Conservation (phyloP, 1,140 invertebrate genomes). For the Teleogryllus occipitalis region DNA sequence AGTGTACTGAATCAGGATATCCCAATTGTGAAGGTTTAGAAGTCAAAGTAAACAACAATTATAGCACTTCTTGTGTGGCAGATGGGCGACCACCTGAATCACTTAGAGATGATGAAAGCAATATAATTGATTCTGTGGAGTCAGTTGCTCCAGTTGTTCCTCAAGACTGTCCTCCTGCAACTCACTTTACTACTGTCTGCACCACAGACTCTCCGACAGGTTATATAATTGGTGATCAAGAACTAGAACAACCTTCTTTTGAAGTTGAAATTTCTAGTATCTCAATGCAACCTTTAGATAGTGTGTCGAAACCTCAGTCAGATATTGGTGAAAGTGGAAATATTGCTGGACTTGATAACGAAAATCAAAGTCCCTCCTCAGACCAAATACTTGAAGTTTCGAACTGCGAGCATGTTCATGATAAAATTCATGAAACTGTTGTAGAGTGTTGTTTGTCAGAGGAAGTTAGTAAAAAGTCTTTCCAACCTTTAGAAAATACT, state of each 20-base stretch:
- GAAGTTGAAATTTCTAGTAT: no score
- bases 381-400: no score
- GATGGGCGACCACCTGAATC: background rate
- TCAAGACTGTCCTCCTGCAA: background rate
- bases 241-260: background rate
- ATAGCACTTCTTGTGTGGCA: background rate
- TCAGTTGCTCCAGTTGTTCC: background rate
- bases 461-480: no score
- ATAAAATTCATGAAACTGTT: no score
- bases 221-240: background rate
- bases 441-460: no score
- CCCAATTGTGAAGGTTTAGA: background rate
- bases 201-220: background rate
- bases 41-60: background rate
- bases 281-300: no score
- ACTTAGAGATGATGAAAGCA: background rate
- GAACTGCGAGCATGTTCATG: no score
- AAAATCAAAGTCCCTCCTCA: no score
- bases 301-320: no score
- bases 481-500: no score
- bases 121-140: background rate
- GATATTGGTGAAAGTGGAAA: no score
- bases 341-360: no score
- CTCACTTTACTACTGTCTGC: background rate
- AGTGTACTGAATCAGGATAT: background rate